These are phyloP conservation scores for Tachuris rubrigastra DNA, from an alignment of 2,113 vertebrate genomes.

Conservation along the genomic window DNA sequence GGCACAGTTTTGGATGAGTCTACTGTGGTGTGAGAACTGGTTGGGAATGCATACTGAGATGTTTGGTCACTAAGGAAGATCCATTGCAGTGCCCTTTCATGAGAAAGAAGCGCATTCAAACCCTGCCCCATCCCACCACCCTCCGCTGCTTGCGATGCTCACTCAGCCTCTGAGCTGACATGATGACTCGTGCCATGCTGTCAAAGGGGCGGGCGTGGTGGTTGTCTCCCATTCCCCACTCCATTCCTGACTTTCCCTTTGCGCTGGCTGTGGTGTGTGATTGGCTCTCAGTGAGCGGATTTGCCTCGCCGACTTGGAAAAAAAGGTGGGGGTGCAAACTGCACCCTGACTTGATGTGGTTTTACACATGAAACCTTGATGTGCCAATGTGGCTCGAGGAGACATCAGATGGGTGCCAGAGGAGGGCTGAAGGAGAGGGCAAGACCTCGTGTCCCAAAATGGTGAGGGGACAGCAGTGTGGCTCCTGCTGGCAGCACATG, in stretches of 20 bases:
- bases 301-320: not conserved
- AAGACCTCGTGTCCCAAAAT: accelerated
- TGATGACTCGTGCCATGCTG: not conserved
- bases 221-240: not conserved
- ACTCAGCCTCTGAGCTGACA: not conserved
- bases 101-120: not conserved
- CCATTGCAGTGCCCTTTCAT: not conserved
- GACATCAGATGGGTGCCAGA: not conserved
- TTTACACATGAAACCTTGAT: not conserved
- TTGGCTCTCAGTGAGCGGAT: not conserved
- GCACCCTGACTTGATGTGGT: not conserved
- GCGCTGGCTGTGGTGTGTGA: not conserved
- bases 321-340: not conserved
- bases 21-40: not conserved
- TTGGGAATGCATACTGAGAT: not conserved
- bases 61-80: not conserved
- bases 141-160: not conserved
- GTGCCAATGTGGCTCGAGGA: not conserved
- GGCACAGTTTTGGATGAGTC: not conserved
- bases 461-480: not conserved
- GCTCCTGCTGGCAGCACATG: not conserved
- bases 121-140: not conserved
- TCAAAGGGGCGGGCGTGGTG: not conserved
- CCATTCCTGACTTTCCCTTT: not conserved
- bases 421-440: not conserved